Percentiles rank a stretch among this genome's conserved stretches.
These are phyloP conservation scores for Heterodera schachtii DNA, from an alignment of 1,140 invertebrate species.

Conservation along the genomic window DNA sequence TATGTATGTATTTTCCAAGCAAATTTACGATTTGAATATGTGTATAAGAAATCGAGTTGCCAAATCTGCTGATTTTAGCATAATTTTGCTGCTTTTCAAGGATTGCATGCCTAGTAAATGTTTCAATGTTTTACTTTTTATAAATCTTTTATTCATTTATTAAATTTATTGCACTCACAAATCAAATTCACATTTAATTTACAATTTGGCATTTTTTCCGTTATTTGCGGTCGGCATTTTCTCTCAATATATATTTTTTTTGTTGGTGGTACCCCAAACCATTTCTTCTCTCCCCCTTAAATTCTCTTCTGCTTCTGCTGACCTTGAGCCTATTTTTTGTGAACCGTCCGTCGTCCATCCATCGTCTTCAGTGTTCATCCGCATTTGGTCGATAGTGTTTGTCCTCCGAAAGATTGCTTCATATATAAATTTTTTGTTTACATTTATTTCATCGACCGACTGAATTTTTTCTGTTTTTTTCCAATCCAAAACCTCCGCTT, in stretches of 20 bases:
- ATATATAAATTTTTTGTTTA: neutral
- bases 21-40: too few relatives aligned
- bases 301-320: neutral
- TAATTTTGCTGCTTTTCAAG: too few relatives aligned
- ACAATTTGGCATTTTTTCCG: too few relatives aligned
- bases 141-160: too few relatives aligned
- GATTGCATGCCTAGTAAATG: too few relatives aligned
- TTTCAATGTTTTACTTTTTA: too few relatives aligned
- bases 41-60: too few relatives aligned
- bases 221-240: too few relatives aligned
- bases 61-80: too few relatives aligned
- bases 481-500: neutral
- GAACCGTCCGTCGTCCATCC: neutral
- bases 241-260: neutral
- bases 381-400: neutral
- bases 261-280: neutral
- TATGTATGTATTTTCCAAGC: too few relatives aligned
- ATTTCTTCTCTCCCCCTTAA: neutral
- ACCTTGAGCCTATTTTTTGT: conserved; percentile 1
- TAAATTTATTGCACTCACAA: too few relatives aligned
- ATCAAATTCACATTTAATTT: too few relatives aligned
- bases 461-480: neutral
- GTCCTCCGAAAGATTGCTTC: neutral
- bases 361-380: neutral
- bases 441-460: neutral